Evolutionary conservation across 2,888 invertebrate genomes (phyloP), one percentile per base, ranked within the genome.

Genomic region (Glaucopsyche alexis): DNA sequence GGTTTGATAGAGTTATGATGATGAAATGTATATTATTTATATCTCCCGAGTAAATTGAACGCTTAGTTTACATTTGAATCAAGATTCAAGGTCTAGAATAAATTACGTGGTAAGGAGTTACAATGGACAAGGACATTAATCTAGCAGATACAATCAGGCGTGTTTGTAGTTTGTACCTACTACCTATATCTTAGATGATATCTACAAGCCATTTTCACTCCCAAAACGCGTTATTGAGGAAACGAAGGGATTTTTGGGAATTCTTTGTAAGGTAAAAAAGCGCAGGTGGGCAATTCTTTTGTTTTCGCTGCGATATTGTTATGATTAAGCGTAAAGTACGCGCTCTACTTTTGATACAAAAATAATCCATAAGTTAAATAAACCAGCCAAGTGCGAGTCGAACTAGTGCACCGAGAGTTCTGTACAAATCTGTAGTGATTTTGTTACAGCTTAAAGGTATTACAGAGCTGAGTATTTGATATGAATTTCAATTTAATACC

Each of bases 131-230:
- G 83, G 84, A 85, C 90, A 91, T 91, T 90, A 89, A 91, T 90
- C 90, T 88, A 83, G 78, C 75, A 87, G 89, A 91, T 91, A 91
- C 86, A 85, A 90, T 90, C 91, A 81, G 82, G 50, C 42, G 38
- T 67, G 65, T 42, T 52, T 84, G 87, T 90, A 90, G 47, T 47
- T 13, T 5, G 42, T 42, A 42, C 42, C 42, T 42, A 42, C 42
- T 47, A 29, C 29, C 29, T 60, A 14, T 88, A 87, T 89, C 90
- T 86, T 81, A 85, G 92, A 92, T 92, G 91, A 81, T 80, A 89
- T 91, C 91, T 89, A 86, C 88, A 87, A 77, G 76, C 77, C 77
- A 77, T 81, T 81, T 80, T 80, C 81, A 82, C 82, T 80, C 81
- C 78, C 75, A 75, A 71, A 74, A 71, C 73, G 72, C 73, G 73